Evolutionary conservation across 2,888 invertebrate species (phyloP).

Genomic region (Drosophila mayaguana): DNA sequence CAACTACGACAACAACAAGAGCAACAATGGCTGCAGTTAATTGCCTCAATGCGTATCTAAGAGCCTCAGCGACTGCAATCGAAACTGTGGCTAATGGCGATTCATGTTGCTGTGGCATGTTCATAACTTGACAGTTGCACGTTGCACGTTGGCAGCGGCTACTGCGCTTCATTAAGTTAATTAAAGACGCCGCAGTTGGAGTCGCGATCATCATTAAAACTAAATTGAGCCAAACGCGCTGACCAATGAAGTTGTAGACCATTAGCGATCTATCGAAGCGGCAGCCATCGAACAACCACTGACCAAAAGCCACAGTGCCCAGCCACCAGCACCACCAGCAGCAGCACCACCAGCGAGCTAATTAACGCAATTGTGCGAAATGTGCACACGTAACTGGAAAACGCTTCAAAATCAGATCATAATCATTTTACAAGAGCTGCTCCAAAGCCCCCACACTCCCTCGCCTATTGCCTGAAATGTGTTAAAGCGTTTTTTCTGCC

Average conservation of each 20-base stretch:
- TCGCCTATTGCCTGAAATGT: not conserved
- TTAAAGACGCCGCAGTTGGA: slow-evolving; percentile 70
- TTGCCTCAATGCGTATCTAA: slow-evolving; percentile 59
- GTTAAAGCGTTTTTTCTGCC: slow-evolving; percentile 19
- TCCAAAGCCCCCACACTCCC: not conserved
- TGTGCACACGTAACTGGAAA: slow-evolving; percentile 61
- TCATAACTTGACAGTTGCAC: slow-evolving; percentile 54
- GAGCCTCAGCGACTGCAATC: slow-evolving; percentile 28
- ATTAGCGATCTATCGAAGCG: slow-evolving; percentile 60
- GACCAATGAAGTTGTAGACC: slow-evolving; percentile 77
- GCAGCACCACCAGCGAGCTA: slow-evolving; percentile 34
- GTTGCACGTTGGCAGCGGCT: slow-evolving; percentile 12
- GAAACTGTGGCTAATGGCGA: slow-evolving; percentile 27
- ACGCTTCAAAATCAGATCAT: slow-evolving; percentile 50
- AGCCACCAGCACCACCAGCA: not conserved
- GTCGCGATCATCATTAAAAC: slow-evolving; percentile 73
- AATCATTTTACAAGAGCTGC: slow-evolving; percentile 6
- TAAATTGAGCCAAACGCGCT: slow-evolving; percentile 37
- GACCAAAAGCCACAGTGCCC: slow-evolving; percentile 1
- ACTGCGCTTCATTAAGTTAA: slow-evolving; percentile 75
- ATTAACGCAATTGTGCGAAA: slow-evolving; percentile 72
- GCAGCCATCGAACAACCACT: slow-evolving; percentile 12
- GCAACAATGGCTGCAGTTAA: slow-evolving; percentile 72
- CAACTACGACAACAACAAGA: not conserved
- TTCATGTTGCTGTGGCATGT: slow-evolving; percentile 36